These are phyloP conservation scores for Emesis furor DNA, from an alignment of 2,888 invertebrate genomes.

Conservation along the genomic window DNA sequence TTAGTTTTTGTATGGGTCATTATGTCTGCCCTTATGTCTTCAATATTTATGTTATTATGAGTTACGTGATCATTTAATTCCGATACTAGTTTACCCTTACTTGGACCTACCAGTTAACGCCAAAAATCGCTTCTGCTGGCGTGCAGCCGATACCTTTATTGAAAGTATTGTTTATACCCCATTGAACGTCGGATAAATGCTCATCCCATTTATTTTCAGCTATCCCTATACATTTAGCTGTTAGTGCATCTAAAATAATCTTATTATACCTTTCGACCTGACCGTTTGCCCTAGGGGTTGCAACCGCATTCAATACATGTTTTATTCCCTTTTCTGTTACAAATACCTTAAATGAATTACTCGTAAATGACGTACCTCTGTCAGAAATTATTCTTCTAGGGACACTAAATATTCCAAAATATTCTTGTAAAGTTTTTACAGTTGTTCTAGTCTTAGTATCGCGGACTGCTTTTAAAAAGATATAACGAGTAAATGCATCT, in stretches of 20 bases:
- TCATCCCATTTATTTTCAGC: not conserved
- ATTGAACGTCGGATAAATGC: not conserved
- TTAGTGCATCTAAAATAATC: no score
- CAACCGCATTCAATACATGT: no score
- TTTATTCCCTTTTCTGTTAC: no score
- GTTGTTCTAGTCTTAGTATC: slow-evolving; percentile 32
- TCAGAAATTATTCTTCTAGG: slow-evolving; percentile 43
- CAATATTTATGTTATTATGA: no score
- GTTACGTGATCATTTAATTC: no score
- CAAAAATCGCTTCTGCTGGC: not conserved
- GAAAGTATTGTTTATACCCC: not conserved
- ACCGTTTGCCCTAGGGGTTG: no score
- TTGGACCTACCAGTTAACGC: not conserved
- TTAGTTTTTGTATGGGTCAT: no score
- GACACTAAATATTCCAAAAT: slow-evolving; percentile 42
- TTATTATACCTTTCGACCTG: no score
- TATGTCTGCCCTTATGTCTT: no score
- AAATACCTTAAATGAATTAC: not conserved
- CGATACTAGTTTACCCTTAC: not conserved
- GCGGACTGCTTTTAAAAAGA: slow-evolving; percentile 31
- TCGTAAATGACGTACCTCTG: slow-evolving; percentile 39
- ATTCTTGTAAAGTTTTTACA: slow-evolving; percentile 26
- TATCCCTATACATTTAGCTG: not conserved
- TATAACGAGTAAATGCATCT: slow-evolving; percentile 37
- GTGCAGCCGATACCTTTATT: not conserved